Evolutionary conservation across 2,797 vertebrate species (phyloP).

Genomic region (Anas georgica): DNA sequence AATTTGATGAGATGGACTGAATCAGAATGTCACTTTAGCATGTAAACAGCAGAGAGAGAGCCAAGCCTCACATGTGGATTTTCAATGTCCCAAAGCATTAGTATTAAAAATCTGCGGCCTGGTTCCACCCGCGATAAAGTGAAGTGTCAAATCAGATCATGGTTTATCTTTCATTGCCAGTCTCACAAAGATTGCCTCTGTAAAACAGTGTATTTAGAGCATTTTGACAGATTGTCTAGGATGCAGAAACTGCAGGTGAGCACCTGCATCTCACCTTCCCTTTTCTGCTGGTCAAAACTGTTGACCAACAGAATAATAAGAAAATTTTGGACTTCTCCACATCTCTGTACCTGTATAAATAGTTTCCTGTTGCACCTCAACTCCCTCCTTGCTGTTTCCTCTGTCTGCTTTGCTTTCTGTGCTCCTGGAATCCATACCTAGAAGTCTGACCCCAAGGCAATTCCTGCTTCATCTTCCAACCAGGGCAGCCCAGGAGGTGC

Average conservation of each 20-base stretch:
- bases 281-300: neutral
- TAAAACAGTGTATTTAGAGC: neutral
- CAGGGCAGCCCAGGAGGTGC: neutral
- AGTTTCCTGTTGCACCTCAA: neutral
- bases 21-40: constrained; percentile 51
- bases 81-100: constrained; percentile 66
- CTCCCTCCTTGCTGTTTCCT: neutral
- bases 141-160: constrained; percentile 51
- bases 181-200: fast-evolving
- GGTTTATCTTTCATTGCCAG: neutral
- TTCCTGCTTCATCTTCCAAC: neutral
- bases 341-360: fast-evolving
- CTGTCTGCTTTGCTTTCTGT: neutral
- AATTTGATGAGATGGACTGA: constrained; percentile 33
- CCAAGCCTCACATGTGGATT: constrained; percentile 64
- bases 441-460: neutral
- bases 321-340: neutral
- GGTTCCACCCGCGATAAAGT: neutral
- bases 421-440: neutral
- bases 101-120: neutral
- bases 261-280: neutral
- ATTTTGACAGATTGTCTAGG: neutral
- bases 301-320: neutral
- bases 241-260: neutral
- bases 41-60: constrained; percentile 52